Percentiles rank a stretch among this genome's conserved stretches.
phyloP scores from a whole-genome alignment of 1,140 invertebrate genomes.

The Copidosoma floridanum region DNA sequence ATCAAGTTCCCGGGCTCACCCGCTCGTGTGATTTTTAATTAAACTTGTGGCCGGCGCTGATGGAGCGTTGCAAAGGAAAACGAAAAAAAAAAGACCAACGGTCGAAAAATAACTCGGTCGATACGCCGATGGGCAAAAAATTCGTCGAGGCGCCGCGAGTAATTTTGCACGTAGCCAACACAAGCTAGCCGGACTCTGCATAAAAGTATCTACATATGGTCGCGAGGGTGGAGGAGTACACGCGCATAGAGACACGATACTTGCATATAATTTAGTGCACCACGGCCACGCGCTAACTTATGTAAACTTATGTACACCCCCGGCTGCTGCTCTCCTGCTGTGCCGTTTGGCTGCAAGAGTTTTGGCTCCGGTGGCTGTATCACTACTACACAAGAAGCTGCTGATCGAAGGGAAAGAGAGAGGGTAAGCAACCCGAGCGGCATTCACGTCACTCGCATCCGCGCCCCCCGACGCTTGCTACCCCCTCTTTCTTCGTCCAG shows the following conservation, averaged over 20 bases:
- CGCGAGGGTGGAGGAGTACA: slow-evolving; percentile 15
- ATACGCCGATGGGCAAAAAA: too few relatives aligned
- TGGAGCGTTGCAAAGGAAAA: too few relatives aligned
- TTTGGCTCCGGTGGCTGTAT: not conserved
- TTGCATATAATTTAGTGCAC: slow-evolving; percentile 18
- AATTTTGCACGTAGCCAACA: too few relatives aligned
- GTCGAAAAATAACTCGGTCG: too few relatives aligned
- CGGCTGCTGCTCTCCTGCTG: not conserved
- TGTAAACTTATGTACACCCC: slow-evolving; percentile 23
- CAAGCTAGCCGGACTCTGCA: slow-evolving; percentile 6
- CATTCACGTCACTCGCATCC: slow-evolving; percentile 4
- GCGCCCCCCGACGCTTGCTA: not conserved
- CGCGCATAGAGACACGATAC: slow-evolving; percentile 22
- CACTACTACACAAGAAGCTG: not conserved
- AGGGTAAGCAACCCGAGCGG: not conserved
- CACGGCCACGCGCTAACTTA: slow-evolving; percentile 10
- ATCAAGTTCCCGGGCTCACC: too few relatives aligned
- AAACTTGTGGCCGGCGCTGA: too few relatives aligned
- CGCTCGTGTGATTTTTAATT: too few relatives aligned
- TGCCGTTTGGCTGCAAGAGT: too few relatives aligned
- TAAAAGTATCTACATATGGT: too few relatives aligned
- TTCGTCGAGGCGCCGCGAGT: too few relatives aligned
- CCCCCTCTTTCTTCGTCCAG: not conserved
- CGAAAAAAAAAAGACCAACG: too few relatives aligned
- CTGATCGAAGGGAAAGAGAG: not conserved